These are phyloP conservation scores for Toxonevra muliebris DNA, from an alignment of 2,888 invertebrate genomes.

Conservation along the genomic window DNA sequence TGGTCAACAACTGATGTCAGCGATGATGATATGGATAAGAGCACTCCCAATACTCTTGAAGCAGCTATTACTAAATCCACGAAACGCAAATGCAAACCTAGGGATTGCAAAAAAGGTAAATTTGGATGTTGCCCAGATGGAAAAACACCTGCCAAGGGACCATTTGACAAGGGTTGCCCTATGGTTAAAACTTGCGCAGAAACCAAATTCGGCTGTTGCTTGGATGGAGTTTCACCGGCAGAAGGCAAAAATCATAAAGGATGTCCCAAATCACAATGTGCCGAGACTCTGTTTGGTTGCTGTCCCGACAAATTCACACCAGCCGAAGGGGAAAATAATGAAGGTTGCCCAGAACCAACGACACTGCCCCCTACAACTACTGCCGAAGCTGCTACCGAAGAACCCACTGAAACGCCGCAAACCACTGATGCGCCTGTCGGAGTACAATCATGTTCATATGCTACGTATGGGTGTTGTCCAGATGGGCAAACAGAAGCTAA, in stretches of 20 bases:
- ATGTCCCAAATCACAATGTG: constrained; percentile 79
- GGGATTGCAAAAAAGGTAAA: constrained; percentile 71
- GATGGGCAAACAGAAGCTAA: constrained; percentile 74
- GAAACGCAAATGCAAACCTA: constrained; percentile 70
- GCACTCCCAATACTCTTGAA: constrained; percentile 68
- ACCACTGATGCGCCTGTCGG: constrained; percentile 38
- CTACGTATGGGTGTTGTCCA: constrained; percentile 73
- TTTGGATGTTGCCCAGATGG: constrained; percentile 90
- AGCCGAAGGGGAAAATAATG: constrained; percentile 79
- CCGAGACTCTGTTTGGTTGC: constrained; percentile 85
- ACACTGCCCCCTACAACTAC: constrained; percentile 65
- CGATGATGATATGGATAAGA: constrained; percentile 64
- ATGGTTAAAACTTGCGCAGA: constrained; percentile 79
- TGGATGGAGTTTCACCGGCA: constrained; percentile 82
- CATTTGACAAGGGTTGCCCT: constrained; percentile 82
- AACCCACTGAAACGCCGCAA: constrained; percentile 33
- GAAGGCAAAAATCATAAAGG: constrained; percentile 75
- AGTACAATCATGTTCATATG: constrained; percentile 64
- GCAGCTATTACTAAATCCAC: constrained; percentile 66
- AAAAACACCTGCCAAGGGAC: constrained; percentile 79
- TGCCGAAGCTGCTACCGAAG: constrained; percentile 41
- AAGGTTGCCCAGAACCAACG: constrained; percentile 79
- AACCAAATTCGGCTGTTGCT: constrained; percentile 81
- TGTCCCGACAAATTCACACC: constrained; percentile 81
- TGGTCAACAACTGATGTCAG: constrained; percentile 58